A percentile compares a stretch with the other conserved stretches of the same genome.
These are phyloP conservation scores for Furcifer pardalis DNA, from an alignment of 2,797 vertebrate genomes.

Conservation along the genomic window DNA sequence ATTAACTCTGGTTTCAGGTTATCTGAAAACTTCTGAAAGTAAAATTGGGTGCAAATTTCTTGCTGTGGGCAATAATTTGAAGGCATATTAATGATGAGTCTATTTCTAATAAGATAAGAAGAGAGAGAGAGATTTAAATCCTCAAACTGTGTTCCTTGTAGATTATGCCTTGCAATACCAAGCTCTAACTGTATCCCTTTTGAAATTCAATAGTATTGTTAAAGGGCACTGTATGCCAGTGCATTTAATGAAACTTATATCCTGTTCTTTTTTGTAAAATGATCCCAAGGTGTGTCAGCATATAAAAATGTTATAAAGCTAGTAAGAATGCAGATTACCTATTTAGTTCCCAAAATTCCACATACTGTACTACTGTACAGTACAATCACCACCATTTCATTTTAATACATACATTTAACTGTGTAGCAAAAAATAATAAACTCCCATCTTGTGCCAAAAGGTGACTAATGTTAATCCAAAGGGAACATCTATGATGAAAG, in stretches of 20 bases:
- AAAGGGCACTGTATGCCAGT: constrained; percentile 29
- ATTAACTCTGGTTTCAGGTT: constrained; percentile 65
- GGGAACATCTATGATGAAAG: neutral
- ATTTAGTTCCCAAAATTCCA: neutral
- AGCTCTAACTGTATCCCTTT: constrained; percentile 24
- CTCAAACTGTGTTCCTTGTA: constrained; percentile 46
- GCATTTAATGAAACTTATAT: neutral
- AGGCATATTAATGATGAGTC: constrained; percentile 47
- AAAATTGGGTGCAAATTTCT: constrained; percentile 54
- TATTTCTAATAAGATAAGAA: constrained; percentile 51
- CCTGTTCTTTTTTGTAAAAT: neutral
- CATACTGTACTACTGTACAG: too few species aligned
- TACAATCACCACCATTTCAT: neutral
- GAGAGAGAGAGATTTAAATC: constrained; percentile 40
- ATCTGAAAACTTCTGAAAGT: constrained; percentile 59
- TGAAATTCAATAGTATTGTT: neutral
- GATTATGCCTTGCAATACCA: constrained; percentile 35
- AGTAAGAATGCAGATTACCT: neutral
- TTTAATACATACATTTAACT: neutral
- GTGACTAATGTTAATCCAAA: neutral
- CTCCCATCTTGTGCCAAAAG: neutral
- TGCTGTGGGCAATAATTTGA: constrained; percentile 53
- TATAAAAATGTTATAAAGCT: neutral
- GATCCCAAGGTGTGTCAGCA: neutral
- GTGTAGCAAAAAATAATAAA: neutral